These are phyloP conservation scores for Drosophila mettleri DNA, from an alignment of 2,888 invertebrate genomes.

Conservation along the genomic window DNA sequence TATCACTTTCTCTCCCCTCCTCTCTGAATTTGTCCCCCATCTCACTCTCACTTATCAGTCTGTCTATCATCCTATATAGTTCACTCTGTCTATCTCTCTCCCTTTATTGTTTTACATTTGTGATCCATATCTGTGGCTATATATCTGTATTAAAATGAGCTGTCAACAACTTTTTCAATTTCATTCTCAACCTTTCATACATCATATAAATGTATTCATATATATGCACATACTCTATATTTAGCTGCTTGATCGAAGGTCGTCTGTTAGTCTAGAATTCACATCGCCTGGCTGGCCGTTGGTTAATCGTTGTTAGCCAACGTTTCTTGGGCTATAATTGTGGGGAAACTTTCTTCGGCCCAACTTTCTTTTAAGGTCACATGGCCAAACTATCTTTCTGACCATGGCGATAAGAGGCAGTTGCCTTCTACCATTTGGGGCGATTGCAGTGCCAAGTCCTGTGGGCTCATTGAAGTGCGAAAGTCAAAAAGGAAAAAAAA, in stretches of 20 bases:
- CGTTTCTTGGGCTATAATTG: background rate
- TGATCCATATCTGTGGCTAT: too few relatives aligned
- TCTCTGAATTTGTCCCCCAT: too few relatives aligned
- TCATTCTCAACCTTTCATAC: too few relatives aligned
- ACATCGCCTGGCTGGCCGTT: background rate
- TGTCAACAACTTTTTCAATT: too few relatives aligned
- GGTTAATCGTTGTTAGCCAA: background rate
- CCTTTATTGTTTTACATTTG: too few relatives aligned
- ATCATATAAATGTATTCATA: too few relatives aligned
- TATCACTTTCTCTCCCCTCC: too few relatives aligned
- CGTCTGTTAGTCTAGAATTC: background rate
- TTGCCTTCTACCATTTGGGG: background rate
- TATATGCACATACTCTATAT: too few relatives aligned
- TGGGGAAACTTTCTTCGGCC: background rate
- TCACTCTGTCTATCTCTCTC: too few relatives aligned
- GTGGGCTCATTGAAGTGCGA: slow-evolving; percentile 14
- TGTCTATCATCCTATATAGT: too few relatives aligned
- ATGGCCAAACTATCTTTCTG: slow-evolving; percentile 5
- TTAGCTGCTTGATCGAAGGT: background rate
- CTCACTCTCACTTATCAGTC: too few relatives aligned
- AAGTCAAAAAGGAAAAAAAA: slow-evolving; percentile 1
- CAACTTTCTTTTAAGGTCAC: background rate
- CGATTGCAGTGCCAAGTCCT: background rate
- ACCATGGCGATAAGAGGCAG: slow-evolving; percentile 13
- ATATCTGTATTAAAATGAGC: too few relatives aligned